Base-by-base conservation (phyloP, 2,113 vertebrate genomes). In the Scomber japonicus region DNA sequence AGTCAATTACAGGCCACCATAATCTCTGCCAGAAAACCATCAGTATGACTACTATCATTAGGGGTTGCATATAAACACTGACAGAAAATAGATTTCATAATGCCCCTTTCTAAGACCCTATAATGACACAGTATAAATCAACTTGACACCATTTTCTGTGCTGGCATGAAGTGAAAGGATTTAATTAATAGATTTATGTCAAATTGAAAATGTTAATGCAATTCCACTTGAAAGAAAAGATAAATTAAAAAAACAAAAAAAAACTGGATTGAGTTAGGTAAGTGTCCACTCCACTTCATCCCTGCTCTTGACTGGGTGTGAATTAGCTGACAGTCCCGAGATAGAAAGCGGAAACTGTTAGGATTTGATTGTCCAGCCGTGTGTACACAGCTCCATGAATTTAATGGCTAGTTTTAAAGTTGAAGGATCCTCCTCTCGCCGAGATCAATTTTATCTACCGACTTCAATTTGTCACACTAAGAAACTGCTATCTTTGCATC, bases 331-430 rank as follows among this genome's bases (percentile, higher is more conserved):
- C 68, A 78, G 77, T 46, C 48, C 44, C 21, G 0, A 48, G 55
- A 81, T 17, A 62, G 61, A 53, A 45, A 62, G 21, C n/a, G 56
- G 61, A 79, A 81, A 44, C 66, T 35, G 59, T 54, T 54, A 21
- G 21, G 70, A 65, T 80, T 75, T 56, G 76, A 75, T 71, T 62
- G 77, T 80, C 74, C 66, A 44, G 24, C 68, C 10, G 0, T 69
- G 71, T 80, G 76, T 74, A 75, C 71, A 80, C 57, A 87, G 80
- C 71, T 73, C 68, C 62, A 35, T 40, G 27, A 80, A 70, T 72
- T 77, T 68, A 88, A 81, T 64, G 57, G 71, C 16, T 2, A 30
- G 35, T 78, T 84, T 78, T 67, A 83, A 78, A 75, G 72, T 4
- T 66, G 24, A 67, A 67, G 16, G 45, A 81, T 76, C 57, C 46